A percentile compares a stretch with the other conserved stretches of the same genome.
Conservation (phyloP, 2,888 invertebrate species). For the Volucella inanis region DNA sequence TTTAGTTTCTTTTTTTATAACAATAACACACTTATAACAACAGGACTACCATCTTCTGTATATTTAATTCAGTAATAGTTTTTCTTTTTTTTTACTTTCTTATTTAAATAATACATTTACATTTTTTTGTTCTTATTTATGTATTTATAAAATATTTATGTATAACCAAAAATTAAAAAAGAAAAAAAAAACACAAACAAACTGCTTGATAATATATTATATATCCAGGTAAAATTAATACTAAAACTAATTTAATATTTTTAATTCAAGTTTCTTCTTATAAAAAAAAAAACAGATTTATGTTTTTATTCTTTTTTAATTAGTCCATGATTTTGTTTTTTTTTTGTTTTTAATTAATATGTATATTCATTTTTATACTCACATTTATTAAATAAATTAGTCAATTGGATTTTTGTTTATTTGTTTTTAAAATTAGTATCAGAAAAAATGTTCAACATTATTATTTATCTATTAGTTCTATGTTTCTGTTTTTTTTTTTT, state of each 20-base stretch:
- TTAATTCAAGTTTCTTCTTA: conserved; percentile 45
- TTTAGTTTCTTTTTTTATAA: conserved; percentile 16
- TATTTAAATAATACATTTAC: conserved; percentile 41
- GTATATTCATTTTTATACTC: conserved; percentile 66
- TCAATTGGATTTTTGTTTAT: conserved; percentile 56
- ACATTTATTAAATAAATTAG: conserved; percentile 74
- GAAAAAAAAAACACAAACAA: conserved; percentile 29
- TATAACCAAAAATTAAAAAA: conserved; percentile 34
- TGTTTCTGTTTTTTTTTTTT: conserved; percentile 38
- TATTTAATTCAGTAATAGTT: conserved; percentile 23
- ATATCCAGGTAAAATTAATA: conserved; percentile 69
- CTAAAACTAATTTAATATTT: conserved; percentile 59
- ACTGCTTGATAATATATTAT: conserved; percentile 56
- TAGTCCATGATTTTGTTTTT: conserved; percentile 44
- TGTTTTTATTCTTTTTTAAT: conserved; percentile 42
- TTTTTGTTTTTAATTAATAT: conserved; percentile 71
- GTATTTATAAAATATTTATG: conserved; percentile 56
- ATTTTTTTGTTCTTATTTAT: conserved; percentile 10
- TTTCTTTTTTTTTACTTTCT: too few species aligned
- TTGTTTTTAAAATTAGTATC: conserved; percentile 77
- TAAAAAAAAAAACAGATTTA: conserved; percentile 47
- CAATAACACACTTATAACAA: conserved; percentile 61
- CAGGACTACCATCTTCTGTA: conserved; percentile 56
- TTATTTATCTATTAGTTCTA: conserved; percentile 68
- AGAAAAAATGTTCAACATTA: conserved; percentile 77